phyloP scores from a whole-genome alignment of 2,797 vertebrate species.

The Petrocephalus sullivani region DNA sequence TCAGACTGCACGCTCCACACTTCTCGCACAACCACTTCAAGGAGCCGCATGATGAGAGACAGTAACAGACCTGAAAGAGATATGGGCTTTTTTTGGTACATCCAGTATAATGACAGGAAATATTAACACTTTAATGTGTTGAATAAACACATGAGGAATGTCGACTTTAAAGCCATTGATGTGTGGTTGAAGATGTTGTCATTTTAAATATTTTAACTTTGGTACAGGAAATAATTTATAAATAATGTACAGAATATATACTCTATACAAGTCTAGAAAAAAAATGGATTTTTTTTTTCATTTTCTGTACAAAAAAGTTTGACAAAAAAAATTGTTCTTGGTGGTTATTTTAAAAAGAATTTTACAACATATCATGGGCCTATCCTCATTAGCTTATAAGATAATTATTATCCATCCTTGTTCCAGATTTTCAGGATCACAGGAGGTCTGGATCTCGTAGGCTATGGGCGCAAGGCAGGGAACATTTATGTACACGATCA shows the following conservation, averaged over 20 bases:
- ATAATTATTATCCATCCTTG: neutral
- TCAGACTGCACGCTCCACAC: neutral
- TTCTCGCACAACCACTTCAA: neutral
- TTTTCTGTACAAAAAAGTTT: neutral
- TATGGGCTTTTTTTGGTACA: neutral
- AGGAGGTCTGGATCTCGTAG: no score
- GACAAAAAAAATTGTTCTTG: neutral
- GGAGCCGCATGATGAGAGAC: neutral
- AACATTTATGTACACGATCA: neutral
- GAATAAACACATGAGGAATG: neutral
- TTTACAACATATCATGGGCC: neutral
- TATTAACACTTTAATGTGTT: neutral
- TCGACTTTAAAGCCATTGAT: neutral
- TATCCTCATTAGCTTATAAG: neutral
- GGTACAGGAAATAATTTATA: neutral
- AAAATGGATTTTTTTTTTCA: neutral
- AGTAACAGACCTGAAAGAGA: neutral
- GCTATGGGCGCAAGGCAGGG: no score
- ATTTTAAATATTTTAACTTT: neutral
- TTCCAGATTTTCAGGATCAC: no score
- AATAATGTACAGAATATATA: neutral
- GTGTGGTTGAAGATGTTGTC: neutral
- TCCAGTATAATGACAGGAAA: neutral
- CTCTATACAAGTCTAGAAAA: neutral
- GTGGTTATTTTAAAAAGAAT: no score